phyloP scores from a whole-genome alignment of 2,888 invertebrate genomes.

The Orthosia cruda region DNA sequence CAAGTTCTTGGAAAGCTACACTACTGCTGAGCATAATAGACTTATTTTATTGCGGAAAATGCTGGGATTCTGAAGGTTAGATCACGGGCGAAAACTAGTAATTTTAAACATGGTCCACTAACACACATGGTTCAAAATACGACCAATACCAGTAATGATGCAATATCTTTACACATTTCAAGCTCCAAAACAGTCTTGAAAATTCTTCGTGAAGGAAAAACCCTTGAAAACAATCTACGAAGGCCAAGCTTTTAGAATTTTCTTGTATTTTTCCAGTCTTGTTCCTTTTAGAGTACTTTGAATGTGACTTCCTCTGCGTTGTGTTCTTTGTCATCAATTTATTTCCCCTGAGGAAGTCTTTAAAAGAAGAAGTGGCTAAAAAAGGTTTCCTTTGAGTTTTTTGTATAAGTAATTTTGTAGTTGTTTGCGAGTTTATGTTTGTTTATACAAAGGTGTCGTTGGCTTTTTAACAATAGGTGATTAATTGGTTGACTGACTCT shows the following conservation, averaged over 20 bases:
- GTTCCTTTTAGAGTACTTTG: constrained; percentile 9
- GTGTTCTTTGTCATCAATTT: background rate
- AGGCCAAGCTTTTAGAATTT: constrained; percentile 14
- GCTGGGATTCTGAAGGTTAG: too few relatives aligned
- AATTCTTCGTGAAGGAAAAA: background rate
- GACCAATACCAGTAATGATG: too few relatives aligned
- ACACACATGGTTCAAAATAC: too few relatives aligned
- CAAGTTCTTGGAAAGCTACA: too few relatives aligned
- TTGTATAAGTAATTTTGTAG: background rate
- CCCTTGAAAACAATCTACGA: constrained; percentile 4
- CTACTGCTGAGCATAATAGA: too few relatives aligned
- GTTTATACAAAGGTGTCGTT: too few relatives aligned
- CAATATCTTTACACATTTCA: too few relatives aligned
- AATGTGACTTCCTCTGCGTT: constrained; percentile 13
- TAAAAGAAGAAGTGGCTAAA: background rate
- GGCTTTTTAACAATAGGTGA: too few relatives aligned
- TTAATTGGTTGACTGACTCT: background rate
- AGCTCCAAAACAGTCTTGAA: background rate
- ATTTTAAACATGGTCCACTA: too few relatives aligned
- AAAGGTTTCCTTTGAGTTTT: background rate
- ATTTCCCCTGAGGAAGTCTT: constrained; percentile 13
- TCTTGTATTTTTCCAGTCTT: constrained; percentile 18
- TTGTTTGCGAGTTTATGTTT: background rate
- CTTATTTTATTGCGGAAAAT: too few relatives aligned
- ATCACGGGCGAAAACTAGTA: too few relatives aligned